Conservation (phyloP, 2,113 vertebrate species). For the Conger conger region DNA sequence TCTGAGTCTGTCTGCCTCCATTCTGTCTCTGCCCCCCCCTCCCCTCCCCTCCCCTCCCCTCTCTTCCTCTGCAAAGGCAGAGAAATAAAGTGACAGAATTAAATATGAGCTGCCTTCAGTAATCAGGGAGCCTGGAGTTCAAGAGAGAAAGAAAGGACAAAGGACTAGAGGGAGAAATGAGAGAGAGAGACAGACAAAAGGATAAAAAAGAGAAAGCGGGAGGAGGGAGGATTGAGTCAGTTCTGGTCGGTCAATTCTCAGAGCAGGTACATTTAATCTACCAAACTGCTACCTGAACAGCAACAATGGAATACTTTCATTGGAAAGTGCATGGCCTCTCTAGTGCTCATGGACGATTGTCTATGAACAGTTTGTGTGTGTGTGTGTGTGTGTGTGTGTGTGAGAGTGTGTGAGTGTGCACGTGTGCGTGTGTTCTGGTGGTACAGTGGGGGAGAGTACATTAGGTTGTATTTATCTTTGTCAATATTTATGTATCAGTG, state of each 20-base stretch:
- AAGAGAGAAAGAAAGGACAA: conserved; percentile 22
- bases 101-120: conserved; percentile 32
- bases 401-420: conserved; percentile 7
- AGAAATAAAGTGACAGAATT: conserved; percentile 35
- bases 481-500: conserved; percentile 8
- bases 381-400: conserved; percentile 8
- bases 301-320: not conserved
- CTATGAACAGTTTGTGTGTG: conserved; percentile 21
- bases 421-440: not conserved
- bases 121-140: conserved; percentile 20
- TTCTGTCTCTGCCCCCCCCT: not conserved
- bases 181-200: conserved; percentile 11
- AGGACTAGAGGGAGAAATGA: conserved; percentile 8
- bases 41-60: not conserved
- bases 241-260: not conserved
- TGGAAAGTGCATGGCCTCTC: not conserved
- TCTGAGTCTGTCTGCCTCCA: conserved; percentile 20
- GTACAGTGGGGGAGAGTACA: not conserved
- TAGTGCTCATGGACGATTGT: not conserved
- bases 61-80: conserved; percentile 11
- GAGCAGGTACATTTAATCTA: not conserved
- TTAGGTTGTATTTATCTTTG: not conserved
- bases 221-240: not conserved
- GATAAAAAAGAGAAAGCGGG: not conserved
- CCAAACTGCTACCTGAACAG: not conserved